Conservation (phyloP, 2,888 invertebrate genomes). For the Pyrocoelia pectoralis region DNA sequence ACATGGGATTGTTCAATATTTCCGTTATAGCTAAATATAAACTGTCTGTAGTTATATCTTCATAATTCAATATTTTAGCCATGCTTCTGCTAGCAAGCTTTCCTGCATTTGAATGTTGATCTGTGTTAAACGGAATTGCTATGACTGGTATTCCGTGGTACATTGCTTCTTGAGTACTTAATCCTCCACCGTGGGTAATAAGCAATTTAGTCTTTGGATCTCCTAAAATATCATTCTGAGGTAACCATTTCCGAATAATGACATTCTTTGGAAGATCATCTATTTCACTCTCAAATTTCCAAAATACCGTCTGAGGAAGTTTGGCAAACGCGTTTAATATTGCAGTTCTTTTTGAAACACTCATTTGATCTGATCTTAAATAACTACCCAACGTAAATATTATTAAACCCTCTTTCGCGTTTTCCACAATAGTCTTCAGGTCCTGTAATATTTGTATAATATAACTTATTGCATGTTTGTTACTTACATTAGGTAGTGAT, state of each 20-base stretch:
- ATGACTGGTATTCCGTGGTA: slow-evolving; percentile 43
- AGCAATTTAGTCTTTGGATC: slow-evolving; percentile 44
- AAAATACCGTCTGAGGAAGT: slow-evolving; percentile 56
- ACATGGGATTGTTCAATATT: slow-evolving; percentile 24
- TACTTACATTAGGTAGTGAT: slow-evolving; percentile 47
- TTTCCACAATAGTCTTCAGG: slow-evolving; percentile 49
- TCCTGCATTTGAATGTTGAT: slow-evolving; percentile 35
- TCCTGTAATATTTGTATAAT: slow-evolving; percentile 39
- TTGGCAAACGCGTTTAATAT: slow-evolving; percentile 52
- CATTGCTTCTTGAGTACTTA: slow-evolving; percentile 44
- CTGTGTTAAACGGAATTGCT: slow-evolving; percentile 41
- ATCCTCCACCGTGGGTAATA: slow-evolving; percentile 43
- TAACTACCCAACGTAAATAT: slow-evolving; percentile 56
- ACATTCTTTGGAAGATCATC: slow-evolving; percentile 54
- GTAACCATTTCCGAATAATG: slow-evolving; percentile 54
- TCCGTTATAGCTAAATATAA: slow-evolving; percentile 12
- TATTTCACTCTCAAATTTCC: slow-evolving; percentile 53
- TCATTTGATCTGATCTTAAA: slow-evolving; percentile 47
- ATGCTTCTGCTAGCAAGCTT: slow-evolving; percentile 10
- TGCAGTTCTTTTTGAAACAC: slow-evolving; percentile 39
- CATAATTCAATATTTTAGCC: slow-evolving; percentile 10
- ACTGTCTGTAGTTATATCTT: slow-evolving; percentile 20
- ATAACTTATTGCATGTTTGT: background rate
- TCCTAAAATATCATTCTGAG: slow-evolving; percentile 58
- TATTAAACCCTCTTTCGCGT: slow-evolving; percentile 53